Evolutionary conservation across 2,113 vertebrate species (phyloP).

Genomic region (Syrrhaptes paradoxus): DNA sequence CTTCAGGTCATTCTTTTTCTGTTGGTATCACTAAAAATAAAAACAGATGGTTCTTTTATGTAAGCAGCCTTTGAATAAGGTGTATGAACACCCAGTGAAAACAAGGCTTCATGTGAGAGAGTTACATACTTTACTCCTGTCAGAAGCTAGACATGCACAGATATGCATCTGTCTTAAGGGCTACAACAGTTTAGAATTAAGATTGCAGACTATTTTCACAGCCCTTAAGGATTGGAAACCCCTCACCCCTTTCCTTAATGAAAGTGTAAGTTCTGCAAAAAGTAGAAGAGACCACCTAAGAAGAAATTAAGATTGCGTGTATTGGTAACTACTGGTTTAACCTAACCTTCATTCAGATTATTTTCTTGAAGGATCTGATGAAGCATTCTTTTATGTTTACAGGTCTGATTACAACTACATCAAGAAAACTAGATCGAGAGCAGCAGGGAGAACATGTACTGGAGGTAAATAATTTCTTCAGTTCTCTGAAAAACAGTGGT

Average conservation of each 20-base stretch:
- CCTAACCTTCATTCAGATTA: background rate
- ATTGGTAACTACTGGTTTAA: background rate
- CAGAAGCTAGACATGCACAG: background rate
- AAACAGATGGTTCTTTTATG: background rate
- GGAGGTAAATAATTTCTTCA: conserved; percentile 82
- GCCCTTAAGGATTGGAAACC: background rate
- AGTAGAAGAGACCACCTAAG: background rate
- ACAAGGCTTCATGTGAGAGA: background rate
- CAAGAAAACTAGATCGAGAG: conserved; percentile 92
- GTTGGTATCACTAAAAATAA: background rate
- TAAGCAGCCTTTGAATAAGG: background rate
- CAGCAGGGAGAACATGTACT: conserved; percentile 95
- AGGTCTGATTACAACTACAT: conserved; percentile 95
- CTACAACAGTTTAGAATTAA: background rate
- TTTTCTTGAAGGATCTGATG: conserved; percentile 7
- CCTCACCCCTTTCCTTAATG: background rate
- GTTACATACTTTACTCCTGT: background rate
- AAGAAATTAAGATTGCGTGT: background rate
- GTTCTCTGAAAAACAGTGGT: background rate
- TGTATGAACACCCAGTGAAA: background rate
- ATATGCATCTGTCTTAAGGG: background rate
- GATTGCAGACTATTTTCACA: background rate
- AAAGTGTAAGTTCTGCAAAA: background rate
- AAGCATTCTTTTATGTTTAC: conserved; percentile 38
- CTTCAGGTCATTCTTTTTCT: background rate